Evolutionary conservation across 2,797 vertebrate species (phyloP), one percentile per base, ranked within the genome.

Genomic region (Dicrostonyx torquatus): DNA sequence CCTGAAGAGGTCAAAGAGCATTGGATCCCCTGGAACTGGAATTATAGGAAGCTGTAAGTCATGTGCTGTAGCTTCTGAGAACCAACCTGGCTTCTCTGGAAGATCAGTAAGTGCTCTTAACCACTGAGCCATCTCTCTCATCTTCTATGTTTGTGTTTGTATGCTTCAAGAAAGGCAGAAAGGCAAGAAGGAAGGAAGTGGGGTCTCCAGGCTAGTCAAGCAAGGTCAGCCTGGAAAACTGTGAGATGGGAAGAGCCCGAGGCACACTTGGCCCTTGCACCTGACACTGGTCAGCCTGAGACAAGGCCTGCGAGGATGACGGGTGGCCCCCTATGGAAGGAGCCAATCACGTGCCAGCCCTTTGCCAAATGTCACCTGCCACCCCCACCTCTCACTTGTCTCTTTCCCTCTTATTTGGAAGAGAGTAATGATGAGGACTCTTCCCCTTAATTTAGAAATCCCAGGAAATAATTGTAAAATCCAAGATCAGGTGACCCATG

Each of bases 321-420:
- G 45, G 82, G 77, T 7, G 3, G 58, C 55, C 48, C 73, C n/a
- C 26, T 37, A 48, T 72, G 58, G 22, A 91, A 43, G 12, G 37
- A 95, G 87, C 50, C 40, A 7, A 11, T 73, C 58, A 12, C 10
- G 9, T 45, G 34, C 53, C 78, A 66, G 22, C 12, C 79, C 40
- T 85, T 88, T 55, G 72, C 40, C 58, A 34, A 82, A 37, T 72
- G 75, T 68, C 70, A 87, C 40, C 12, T 86, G 60, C n/a, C 43
- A 62, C 62, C 26, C 94, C 70, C 64, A 84, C 5, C 10, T 89
- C 60, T 80, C 43, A 89, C 22, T 50, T 24, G 11, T 53, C 37
- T 64, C 55, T 89, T 91, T 89, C 82, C 40, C 45, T 82, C 37
- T 66, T 90, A 87, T 76, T 91, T 87, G 48, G 68, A 94, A 95